Conservation (phyloP, 2,113 vertebrate species). For the Crotalus horridus region DNA sequence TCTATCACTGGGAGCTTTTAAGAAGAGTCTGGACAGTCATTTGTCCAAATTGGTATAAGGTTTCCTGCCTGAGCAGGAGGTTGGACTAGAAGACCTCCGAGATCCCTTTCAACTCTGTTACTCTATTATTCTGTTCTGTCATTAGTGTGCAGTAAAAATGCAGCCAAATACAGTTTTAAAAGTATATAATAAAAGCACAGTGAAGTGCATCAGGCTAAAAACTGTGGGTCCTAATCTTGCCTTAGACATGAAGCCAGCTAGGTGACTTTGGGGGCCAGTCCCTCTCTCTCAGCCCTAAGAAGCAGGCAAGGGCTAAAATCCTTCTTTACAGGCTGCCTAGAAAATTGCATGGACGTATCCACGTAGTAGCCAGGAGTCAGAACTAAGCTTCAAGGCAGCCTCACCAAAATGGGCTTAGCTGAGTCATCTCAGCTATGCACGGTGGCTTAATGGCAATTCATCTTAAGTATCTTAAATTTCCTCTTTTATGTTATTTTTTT, state of each 20-base stretch:
- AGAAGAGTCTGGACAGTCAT: not conserved
- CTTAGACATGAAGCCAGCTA: no score
- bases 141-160: not conserved
- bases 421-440: no score
- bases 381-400: no score
- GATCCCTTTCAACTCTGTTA: not conserved
- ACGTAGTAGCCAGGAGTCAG: no score
- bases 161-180: not conserved
- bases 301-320: no score
- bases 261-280: no score
- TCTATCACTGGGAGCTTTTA: not conserved
- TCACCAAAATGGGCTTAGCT: no score
- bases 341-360: no score
- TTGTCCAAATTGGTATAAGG: not conserved
- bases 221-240: not conserved
- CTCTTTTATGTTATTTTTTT: not conserved
- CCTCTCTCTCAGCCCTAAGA: no score
- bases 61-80: not conserved
- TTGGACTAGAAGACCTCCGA: not conserved
- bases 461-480: not conserved
- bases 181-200: not conserved
- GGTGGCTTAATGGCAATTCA: not conserved
- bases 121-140: not conserved
- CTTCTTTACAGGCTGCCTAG: no score
- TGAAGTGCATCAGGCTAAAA: not conserved